Base-by-base conservation (phyloP, 2,797 vertebrate species). In the Philypnodon macrostomus region DNA sequence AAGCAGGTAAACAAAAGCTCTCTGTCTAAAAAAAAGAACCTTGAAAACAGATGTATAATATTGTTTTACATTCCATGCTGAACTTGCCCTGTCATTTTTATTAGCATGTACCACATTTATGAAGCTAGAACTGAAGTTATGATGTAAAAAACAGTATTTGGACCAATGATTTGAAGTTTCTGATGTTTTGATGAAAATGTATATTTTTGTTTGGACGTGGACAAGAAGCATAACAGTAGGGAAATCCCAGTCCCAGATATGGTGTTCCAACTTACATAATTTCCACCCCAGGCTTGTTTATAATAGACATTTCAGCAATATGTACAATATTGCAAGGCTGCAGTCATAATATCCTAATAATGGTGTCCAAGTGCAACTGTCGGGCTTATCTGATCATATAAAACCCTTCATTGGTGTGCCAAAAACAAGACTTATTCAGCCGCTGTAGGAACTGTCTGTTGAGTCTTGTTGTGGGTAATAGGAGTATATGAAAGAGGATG, bases 381-480 rank as follows among this genome's bases (percentile, higher is more conserved):
- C 48, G 56, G n/a, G 55, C 36, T 57, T 44, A 36, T 62, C 54
- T 62, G 39, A 77, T 61, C 45, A 68, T 66, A 75, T 56, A 56
- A 74, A 55, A 36, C n/a, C 21, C 31, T 59, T 57, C 58, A 40
- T 7, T 55, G 30, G 45, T 47, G 59, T 51, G 45, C 57, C 62
- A 77, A 75, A 78, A 75, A 78, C 58, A 61, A 71, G 56, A 41
- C 55, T 70, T 19, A 60, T 70, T 67, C 63, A 70, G 58, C 63
- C 50, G 47, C 50, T 59, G 62, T 58, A 68, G 64, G 73, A 75
- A 54, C 66, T 56, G 63, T 48, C 54, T 57, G 51, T 63, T 81
- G 55, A 75, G 59, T 79, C 65, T 77, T 74, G 80, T 78, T 81
- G 77, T 68, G 71, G 75, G 62, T 65, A 58, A 66, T 58, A 70